A percentile compares a stretch with the other conserved stretches of the same genome.
Evolutionary conservation across 1,140 invertebrate species (phyloP).

Genomic region (Lordiphosa mommai): DNA sequence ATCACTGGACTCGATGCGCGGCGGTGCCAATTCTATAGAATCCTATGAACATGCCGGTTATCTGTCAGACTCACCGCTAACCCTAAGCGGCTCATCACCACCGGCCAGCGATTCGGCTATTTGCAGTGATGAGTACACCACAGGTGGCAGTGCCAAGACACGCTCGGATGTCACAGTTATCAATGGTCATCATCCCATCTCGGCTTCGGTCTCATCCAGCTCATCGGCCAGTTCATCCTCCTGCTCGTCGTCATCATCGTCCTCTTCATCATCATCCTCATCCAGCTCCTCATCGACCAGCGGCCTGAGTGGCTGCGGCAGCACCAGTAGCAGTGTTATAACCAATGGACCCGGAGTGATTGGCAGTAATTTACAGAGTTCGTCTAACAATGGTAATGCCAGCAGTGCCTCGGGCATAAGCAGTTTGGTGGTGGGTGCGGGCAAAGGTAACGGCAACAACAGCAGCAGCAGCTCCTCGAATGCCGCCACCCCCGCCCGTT

Average conservation of each 20-base stretch:
- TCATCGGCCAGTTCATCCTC: conserved; percentile 72
- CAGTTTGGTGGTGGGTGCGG: conserved; percentile 11
- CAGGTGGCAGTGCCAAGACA: conserved; percentile 45
- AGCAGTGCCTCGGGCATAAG: conserved; percentile 1
- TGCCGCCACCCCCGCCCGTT: conserved; percentile 81
- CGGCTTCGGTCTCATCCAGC: conserved; percentile 70
- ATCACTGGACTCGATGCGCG: conserved; percentile 92
- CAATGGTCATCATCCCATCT: conserved; percentile 74
- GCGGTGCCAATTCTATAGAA: conserved; percentile 93
- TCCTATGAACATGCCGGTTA: conserved; percentile 84
- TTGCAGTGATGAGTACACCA: conserved; percentile 83
- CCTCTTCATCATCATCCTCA: conserved; percentile 57
- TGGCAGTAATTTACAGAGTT: conserved; percentile 58
- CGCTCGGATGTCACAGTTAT: conserved; percentile 56
- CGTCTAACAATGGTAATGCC: conserved; percentile 5
- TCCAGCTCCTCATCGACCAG: conserved; percentile 70
- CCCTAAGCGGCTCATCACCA: conserved; percentile 89
- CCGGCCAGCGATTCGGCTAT: conserved; percentile 89
- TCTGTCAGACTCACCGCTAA: conserved; percentile 87
- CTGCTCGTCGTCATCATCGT: conserved; percentile 58
- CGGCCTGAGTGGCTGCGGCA: conserved; percentile 68
- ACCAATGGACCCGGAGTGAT: conserved; percentile 67
- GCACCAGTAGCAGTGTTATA: conserved; percentile 66
- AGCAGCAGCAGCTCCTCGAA: conserved; percentile 14
- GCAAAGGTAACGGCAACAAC: conserved; percentile 16